Evolutionary conservation across 1,140 invertebrate species (phyloP), one percentile per base, ranked within the genome.

Genomic region (Laupala kohalensis): DNA sequence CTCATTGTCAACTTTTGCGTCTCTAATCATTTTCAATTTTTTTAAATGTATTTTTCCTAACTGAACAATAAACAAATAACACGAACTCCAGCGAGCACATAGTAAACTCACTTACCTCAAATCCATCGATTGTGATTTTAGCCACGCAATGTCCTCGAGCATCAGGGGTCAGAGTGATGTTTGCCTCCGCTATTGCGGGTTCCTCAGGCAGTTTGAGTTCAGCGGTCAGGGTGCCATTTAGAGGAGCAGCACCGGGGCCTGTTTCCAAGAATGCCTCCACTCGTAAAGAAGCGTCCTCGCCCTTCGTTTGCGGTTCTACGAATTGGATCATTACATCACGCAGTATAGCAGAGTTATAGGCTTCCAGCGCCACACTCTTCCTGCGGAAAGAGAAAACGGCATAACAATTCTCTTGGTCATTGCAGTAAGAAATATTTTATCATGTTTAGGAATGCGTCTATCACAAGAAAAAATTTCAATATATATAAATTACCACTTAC

Each of bases 301-400:
- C 76, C n/a, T n/a, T n/a, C n/a, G n/a, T n/a, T 6, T 74, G 64
- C 15, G 75, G 70, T 28, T 79, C 75, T 13, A 74, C 73, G 15
- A 83, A 68, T 37, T 81, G 78, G 63, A 77, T 75, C n/a, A 82
- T 79, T n/a, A 85, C 73, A 75, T 87, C 82, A 15, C 79, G 78
- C 13, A 89, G 78, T n/a, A 80, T 75, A 6, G 80, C 77, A 23
- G 78, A 70, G 73, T 86, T 80, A 28, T 80, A 81, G 12, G 80
- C 77, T 77, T 86, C 77, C 19, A 89, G 70, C 74, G 83, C 81
- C 19, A 88, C 82, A 63, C 81, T 75, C 77, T 85, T 85, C 86
- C 86, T 53, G 4, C 64, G 26, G 9, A 75, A n/a, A n/a, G n/a
- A n/a, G n/a, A n/a, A n/a, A n/a, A n/a, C n/a, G n/a, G n/a, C n/a